Evolutionary conservation across 2,113 vertebrate genomes (phyloP).

Genomic region (Cinclus cinclus): DNA sequence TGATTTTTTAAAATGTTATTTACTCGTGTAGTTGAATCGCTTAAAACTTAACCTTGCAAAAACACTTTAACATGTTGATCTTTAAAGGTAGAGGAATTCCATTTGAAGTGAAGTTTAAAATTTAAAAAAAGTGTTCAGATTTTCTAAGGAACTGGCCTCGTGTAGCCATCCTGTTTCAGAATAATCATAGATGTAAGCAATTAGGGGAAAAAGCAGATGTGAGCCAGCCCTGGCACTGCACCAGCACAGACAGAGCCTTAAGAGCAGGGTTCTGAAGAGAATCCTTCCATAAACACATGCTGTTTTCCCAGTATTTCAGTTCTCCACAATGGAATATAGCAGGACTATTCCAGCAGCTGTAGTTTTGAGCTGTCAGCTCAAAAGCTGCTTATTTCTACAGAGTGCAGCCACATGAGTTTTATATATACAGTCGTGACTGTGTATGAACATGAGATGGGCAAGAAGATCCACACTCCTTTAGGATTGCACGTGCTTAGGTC

Average conservation of each 20-base stretch:
- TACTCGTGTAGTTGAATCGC: neutral
- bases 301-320: neutral
- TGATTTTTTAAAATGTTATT: neutral
- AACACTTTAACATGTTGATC: fast-evolving
- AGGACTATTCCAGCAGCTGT: neutral
- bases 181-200: neutral
- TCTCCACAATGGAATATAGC: neutral
- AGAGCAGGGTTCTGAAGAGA: neutral
- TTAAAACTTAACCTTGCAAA: neutral
- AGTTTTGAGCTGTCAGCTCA: neutral
- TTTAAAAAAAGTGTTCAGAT: neutral
- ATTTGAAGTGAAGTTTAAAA: neutral
- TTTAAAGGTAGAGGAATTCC: neutral
- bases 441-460: neutral
- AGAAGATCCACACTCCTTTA: neutral
- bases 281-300: neutral
- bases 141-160: neutral
- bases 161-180: neutral
- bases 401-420: neutral
- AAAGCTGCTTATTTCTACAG: neutral
- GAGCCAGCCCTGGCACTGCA: neutral
- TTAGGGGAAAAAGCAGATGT: neutral
- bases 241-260: neutral
- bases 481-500: neutral
- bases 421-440: neutral